phyloP scores from a whole-genome alignment of 2,113 vertebrate species.

The Benitochromis conjunctus region DNA sequence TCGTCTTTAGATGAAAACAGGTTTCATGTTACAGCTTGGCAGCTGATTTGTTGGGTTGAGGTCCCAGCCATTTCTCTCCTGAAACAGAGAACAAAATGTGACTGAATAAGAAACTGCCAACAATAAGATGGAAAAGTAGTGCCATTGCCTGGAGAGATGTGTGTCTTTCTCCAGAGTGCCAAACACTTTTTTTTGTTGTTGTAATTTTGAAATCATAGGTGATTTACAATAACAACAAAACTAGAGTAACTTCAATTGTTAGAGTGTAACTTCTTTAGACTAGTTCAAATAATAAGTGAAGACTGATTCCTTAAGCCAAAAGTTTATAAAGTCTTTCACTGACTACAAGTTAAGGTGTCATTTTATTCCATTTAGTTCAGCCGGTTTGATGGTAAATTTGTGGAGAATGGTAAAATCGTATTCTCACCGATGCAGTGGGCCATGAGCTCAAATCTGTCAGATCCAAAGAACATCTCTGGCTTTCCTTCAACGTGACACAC shows the following conservation, averaged over 20 bases:
- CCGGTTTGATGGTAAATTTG: not conserved
- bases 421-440: constrained; percentile 81
- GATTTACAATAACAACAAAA: not conserved
- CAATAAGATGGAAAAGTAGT: not conserved
- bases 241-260: not conserved
- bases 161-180: not conserved
- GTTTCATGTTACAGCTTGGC: constrained; percentile 59
- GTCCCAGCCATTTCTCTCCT: constrained; percentile 77
- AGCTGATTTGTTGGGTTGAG: constrained; percentile 43
- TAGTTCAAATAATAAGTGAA: not conserved
- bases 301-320: not conserved
- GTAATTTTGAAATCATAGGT: not conserved
- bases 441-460: constrained; percentile 88
- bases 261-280: not conserved
- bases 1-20: not conserved
- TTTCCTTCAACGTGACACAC: constrained; percentile 79
- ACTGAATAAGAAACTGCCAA: not conserved
- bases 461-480: constrained; percentile 84
- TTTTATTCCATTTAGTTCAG: not conserved
- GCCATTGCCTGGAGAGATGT: not conserved
- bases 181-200: not conserved
- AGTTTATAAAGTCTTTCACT: not conserved
- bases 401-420: not conserved
- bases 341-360: not conserved
- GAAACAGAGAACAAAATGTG: constrained; percentile 29